phyloP scores from a whole-genome alignment of 23 tunicate species.

The Botrylloides violaceus region DNA sequence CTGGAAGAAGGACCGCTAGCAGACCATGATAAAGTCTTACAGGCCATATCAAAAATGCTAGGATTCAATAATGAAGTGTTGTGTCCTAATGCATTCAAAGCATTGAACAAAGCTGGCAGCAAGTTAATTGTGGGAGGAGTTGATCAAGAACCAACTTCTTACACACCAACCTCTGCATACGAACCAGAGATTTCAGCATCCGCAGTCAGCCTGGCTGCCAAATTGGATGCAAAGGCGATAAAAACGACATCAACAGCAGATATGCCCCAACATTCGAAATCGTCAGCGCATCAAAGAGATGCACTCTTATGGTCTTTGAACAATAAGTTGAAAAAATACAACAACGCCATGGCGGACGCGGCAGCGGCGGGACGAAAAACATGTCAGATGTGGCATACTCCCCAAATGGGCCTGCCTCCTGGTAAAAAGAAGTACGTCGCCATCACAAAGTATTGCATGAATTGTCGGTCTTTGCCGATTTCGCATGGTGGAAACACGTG shows the following conservation, averaged over 20 bases:
- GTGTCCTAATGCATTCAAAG: conserved; percentile 38
- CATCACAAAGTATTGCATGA: conserved; percentile 5
- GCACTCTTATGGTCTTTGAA: conserved; percentile 19
- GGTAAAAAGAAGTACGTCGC: conserved; percentile 4
- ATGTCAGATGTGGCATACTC: conserved; percentile 73
- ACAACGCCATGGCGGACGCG: conserved; percentile 10
- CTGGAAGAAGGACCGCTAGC: conserved; percentile 72
- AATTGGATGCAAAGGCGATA: neutral
- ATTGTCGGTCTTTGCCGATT: neutral
- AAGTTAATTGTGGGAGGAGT: neutral
- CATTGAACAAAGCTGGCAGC: conserved; percentile 23
- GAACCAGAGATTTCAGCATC: neutral
- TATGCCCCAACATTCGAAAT: neutral
- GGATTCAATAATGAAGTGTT: conserved; percentile 59
- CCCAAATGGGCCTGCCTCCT: neutral
- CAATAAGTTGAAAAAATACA: conserved; percentile 1
- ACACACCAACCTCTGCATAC: neutral
- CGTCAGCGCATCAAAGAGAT: conserved; percentile 15
- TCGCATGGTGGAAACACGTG: neutral
- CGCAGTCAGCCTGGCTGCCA: neutral
- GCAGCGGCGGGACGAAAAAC: conserved; percentile 10
- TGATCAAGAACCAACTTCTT: neutral
- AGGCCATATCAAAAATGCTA: conserved; percentile 57
- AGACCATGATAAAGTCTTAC: conserved; percentile 45
- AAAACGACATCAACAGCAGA: neutral